These are phyloP conservation scores for Formica exsecta DNA, from an alignment of 1,140 invertebrate species.

Conservation along the genomic window DNA sequence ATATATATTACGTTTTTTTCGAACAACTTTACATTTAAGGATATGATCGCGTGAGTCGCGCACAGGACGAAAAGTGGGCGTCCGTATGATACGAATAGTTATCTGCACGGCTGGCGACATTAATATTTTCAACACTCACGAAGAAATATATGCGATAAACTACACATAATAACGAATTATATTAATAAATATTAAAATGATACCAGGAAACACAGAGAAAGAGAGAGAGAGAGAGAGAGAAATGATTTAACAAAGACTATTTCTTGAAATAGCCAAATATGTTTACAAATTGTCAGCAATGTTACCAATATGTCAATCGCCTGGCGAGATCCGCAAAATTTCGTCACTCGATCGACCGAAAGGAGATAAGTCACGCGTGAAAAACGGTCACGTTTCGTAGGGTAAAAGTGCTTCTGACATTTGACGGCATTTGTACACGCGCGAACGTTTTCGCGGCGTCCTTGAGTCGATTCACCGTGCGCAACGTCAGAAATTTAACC, in stretches of 20 bases:
- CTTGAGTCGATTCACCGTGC: conserved; percentile 55
- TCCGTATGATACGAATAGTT: conserved; percentile 67
- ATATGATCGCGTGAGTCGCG: neutral
- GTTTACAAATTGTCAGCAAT: neutral
- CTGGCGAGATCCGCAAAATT: neutral
- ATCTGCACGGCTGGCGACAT: conserved; percentile 50
- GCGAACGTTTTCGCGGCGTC: conserved; percentile 58
- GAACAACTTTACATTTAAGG: neutral
- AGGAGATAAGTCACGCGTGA: neutral
- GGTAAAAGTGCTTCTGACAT: conserved; percentile 58
- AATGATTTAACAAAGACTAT: neutral
- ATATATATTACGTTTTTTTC: neutral
- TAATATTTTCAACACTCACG: conserved; percentile 22
- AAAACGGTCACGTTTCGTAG: neutral
- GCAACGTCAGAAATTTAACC: conserved; percentile 57
- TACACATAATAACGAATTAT: conserved; percentile 5
- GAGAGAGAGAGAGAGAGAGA: too few relatives aligned
- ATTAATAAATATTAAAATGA: neutral
- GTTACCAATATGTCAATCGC: neutral
- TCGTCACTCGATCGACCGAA: neutral
- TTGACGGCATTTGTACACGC: conserved; percentile 20
- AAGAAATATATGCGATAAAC: neutral
- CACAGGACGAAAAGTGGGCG: conserved; percentile 62
- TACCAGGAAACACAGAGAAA: neutral
- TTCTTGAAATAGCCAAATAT: neutral